A percentile compares a stretch with the other conserved stretches of the same genome.
These are phyloP conservation scores for Neodontobutis hainanensis DNA, from an alignment of 2,113 vertebrate genomes.

Conservation along the genomic window DNA sequence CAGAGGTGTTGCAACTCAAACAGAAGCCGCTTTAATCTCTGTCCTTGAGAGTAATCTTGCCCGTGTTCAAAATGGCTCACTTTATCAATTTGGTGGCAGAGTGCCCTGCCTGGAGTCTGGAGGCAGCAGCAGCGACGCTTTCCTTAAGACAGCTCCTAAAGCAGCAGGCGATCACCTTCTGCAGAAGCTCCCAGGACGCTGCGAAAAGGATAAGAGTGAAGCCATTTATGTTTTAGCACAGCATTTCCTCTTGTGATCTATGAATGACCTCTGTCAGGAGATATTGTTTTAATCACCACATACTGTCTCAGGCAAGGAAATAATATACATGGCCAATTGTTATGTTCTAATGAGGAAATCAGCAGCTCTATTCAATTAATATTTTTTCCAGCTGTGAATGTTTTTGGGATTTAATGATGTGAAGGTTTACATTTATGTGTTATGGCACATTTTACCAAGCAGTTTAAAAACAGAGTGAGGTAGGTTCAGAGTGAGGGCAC, in stretches of 20 bases:
- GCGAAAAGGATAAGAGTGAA: constrained; percentile 38
- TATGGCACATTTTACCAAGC: no score
- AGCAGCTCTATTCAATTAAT: background rate
- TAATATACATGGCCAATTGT: no score
- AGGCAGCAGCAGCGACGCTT: constrained; percentile 63
- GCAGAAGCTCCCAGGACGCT: constrained; percentile 32
- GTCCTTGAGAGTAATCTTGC: constrained; percentile 81
- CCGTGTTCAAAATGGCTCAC: constrained; percentile 76
- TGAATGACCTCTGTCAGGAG: constrained; percentile 19
- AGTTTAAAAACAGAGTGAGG: no score
- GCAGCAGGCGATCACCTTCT: constrained; percentile 62
- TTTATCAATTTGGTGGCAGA: constrained; percentile 78
- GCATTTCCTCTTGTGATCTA: constrained; percentile 25
- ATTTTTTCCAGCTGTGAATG: no score
- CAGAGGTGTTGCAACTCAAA: constrained; percentile 50
- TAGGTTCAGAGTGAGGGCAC: constrained; percentile 1
- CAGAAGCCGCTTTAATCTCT: constrained; percentile 74
- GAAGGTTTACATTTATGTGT: no score
- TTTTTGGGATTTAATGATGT: no score
- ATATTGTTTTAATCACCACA: constrained; percentile 18
- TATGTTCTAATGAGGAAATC: background rate
- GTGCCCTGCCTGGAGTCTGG: constrained; percentile 69
- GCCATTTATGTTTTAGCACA: constrained; percentile 37
- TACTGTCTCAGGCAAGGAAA: background rate
- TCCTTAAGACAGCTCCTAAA: constrained; percentile 60